Evolutionary conservation across 2,113 vertebrate species (phyloP).

Genomic region (Colaptes auratus): DNA sequence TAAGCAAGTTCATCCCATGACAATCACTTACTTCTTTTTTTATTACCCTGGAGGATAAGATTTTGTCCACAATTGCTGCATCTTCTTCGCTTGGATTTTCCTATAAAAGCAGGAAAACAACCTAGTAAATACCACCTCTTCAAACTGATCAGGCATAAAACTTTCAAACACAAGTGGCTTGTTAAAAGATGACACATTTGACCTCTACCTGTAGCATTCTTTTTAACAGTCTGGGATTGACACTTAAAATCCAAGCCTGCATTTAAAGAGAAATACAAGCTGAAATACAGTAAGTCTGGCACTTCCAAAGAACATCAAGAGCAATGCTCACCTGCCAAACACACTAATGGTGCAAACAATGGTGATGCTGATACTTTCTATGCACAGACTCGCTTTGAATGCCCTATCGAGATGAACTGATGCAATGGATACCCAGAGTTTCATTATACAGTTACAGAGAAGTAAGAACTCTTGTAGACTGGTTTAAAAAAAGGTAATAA

Average conservation of each 20-base stretch:
- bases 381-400: background rate
- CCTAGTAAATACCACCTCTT: background rate
- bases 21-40: conserved; percentile 92
- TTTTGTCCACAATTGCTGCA: conserved; percentile 98
- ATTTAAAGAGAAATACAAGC: background rate
- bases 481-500: background rate
- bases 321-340: background rate
- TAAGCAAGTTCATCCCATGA: background rate
- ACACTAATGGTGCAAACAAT: background rate
- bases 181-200: background rate
- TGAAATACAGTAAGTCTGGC: background rate
- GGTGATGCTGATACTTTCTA: background rate
- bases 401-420: background rate
- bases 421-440: background rate
- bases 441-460: fast-evolving
- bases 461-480: background rate
- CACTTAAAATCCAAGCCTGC: background rate
- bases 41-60: conserved; percentile 88
- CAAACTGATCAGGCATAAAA: background rate
- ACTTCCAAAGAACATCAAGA: background rate
- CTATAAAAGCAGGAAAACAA: conserved; percentile 61
- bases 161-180: background rate
- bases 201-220: background rate
- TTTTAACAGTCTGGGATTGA: background rate
- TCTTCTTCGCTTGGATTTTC: conserved; percentile 99